phyloP scores from a whole-genome alignment of 2,797 vertebrate species.

The Acestrorhynchus altus region DNA sequence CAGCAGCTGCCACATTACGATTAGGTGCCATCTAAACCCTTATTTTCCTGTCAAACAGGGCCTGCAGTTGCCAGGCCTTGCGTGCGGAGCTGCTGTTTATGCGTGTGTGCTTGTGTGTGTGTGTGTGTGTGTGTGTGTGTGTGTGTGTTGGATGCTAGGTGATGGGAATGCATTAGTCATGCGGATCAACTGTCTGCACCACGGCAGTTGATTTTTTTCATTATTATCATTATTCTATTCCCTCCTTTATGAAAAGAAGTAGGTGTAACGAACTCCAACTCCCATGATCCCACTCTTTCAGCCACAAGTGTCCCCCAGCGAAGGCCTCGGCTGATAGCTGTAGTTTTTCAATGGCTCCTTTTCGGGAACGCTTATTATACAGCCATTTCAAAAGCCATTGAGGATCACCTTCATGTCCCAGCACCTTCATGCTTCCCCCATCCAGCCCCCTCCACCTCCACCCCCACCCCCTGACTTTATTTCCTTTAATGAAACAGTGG shows the following conservation, averaged over 20 bases:
- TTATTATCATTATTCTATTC: background rate
- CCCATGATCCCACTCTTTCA: slow-evolving; percentile 8
- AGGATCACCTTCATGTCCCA: slow-evolving; percentile 49
- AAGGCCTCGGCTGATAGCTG: background rate
- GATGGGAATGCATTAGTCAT: slow-evolving; percentile 31
- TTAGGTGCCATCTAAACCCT: slow-evolving; percentile 68
- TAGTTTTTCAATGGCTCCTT: slow-evolving; percentile 11
- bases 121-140: background rate
- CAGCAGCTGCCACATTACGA: slow-evolving; percentile 1
- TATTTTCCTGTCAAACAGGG: slow-evolving; percentile 73
- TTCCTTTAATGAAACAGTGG: slow-evolving; percentile 71
- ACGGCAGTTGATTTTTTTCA: no score
- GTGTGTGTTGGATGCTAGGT: slow-evolving; percentile 15
- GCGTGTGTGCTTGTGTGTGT: slow-evolving; percentile 58
- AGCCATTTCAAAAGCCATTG: background rate
- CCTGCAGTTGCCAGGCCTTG: slow-evolving; percentile 62
- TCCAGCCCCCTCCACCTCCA: background rate
- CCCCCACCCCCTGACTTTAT: slow-evolving; percentile 57
- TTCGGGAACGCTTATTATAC: background rate
- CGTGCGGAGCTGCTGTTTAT: slow-evolving; percentile 60
- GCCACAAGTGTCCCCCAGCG: background rate
- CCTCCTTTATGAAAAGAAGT: background rate
- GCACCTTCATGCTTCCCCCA: background rate
- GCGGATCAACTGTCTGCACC: background rate
- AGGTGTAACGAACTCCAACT: background rate